Conservation (phyloP, 2,797 vertebrate species). For the Danio choprae region DNA sequence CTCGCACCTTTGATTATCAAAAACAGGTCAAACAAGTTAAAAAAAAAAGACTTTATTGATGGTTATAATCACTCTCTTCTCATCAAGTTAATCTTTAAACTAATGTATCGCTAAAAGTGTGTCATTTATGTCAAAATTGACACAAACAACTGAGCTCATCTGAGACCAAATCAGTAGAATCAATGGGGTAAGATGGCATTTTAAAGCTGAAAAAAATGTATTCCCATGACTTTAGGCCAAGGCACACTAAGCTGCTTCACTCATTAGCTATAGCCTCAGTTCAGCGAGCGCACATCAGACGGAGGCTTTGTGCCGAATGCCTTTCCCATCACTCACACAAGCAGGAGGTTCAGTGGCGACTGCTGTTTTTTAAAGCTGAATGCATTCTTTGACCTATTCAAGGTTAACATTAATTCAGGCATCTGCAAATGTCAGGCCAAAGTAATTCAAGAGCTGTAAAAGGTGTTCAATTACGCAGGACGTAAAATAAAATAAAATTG, state of each 20-base stretch:
- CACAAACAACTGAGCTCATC: not conserved
- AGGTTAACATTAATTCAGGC: constrained; percentile 25
- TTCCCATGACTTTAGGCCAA: constrained; percentile 31
- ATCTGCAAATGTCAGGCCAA: constrained; percentile 25
- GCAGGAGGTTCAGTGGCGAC: constrained; percentile 13
- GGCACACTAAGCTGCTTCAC: constrained; percentile 20
- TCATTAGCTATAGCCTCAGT: constrained; percentile 25
- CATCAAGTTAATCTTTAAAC: constrained; percentile 24
- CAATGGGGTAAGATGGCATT: constrained; percentile 7
- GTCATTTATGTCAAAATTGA: not conserved
- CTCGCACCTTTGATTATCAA: constrained; percentile 16
- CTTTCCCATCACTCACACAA: constrained; percentile 46
- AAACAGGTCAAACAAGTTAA: constrained; percentile 22
- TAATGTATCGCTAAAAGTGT: not conserved
- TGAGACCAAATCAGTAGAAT: not conserved
- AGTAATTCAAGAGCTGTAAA: constrained; percentile 12
- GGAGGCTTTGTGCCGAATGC: constrained; percentile 33
- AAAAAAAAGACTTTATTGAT: constrained; percentile 11
- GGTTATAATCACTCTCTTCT: constrained; percentile 1
- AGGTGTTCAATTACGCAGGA: not conserved
- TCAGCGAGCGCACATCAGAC: constrained; percentile 34
- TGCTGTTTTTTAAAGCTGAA: not conserved
- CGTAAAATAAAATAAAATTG: too few species aligned
- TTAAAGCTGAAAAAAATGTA: constrained; percentile 19
- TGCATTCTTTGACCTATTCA: constrained; percentile 39